phyloP scores from a whole-genome alignment of 1,140 invertebrate species.

The Drosophila bocki region DNA sequence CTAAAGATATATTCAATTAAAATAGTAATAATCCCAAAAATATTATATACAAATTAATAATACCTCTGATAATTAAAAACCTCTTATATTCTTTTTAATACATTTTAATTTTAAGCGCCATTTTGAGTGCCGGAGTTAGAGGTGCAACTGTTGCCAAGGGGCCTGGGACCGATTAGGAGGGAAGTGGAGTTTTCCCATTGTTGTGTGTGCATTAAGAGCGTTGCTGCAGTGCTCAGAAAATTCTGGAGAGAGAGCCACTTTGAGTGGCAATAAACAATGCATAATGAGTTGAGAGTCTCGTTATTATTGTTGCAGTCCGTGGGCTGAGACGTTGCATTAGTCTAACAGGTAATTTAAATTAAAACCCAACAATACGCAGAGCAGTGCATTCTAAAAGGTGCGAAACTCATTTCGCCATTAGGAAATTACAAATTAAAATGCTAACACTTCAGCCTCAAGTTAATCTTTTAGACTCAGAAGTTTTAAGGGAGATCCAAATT shows the following conservation, averaged over 20 bases:
- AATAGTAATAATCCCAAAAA: not conserved
- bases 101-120: not conserved
- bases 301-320: slow-evolving; percentile 34
- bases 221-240: slow-evolving; percentile 36
- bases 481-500: not conserved
- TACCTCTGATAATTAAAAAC: not conserved
- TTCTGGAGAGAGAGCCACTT: slow-evolving; percentile 14
- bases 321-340: slow-evolving; percentile 37
- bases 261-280: slow-evolving; percentile 55
- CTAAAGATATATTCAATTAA: not conserved
- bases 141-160: slow-evolving; percentile 15
- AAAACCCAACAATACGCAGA: slow-evolving; percentile 25
- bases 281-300: slow-evolving; percentile 47
- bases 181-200: slow-evolving; percentile 23
- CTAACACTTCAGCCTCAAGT: slow-evolving; percentile 1
- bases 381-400: slow-evolving; percentile 7
- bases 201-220: slow-evolving; percentile 36
- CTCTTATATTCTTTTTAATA: not conserved
- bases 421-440: slow-evolving; percentile 42
- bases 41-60: not conserved
- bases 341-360: slow-evolving; percentile 52
- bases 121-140: not conserved
- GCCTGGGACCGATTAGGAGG: no score
- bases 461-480: not conserved
- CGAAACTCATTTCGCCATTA: slow-evolving; percentile 32